phyloP scores from a whole-genome alignment of 2,797 vertebrate species.

The Rhynchotus rufescens region DNA sequence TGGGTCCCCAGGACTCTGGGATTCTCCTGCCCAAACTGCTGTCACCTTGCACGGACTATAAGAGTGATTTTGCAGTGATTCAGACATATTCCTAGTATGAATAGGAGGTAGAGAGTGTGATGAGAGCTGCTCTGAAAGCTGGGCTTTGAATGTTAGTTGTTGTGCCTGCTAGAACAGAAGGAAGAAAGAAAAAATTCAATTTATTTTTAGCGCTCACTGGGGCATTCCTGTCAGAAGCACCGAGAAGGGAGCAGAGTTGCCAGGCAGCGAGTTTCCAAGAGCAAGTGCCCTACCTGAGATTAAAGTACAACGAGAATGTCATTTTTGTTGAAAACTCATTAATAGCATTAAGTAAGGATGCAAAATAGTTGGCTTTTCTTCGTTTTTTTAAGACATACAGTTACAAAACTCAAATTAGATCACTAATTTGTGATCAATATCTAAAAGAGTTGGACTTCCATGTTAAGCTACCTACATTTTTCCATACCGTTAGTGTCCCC shows the following conservation, averaged over 20 bases:
- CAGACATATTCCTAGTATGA: not conserved
- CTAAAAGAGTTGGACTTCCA: not conserved
- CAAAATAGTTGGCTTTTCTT: not conserved
- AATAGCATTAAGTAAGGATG: not conserved
- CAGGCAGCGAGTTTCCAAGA: not conserved
- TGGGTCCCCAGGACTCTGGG: not conserved
- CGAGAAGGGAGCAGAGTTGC: not conserved
- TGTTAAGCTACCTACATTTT: not conserved
- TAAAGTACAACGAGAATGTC: not conserved
- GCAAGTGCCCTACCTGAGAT: not conserved
- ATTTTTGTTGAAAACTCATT: not conserved
- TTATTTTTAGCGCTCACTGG: not conserved
- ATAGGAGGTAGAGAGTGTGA: not conserved
- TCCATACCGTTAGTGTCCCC: not conserved
- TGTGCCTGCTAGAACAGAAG: not conserved
- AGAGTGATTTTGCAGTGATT: not conserved
- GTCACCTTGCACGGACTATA: not conserved
- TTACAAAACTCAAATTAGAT: not conserved
- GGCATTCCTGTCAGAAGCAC: not conserved
- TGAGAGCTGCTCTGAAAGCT: not conserved
- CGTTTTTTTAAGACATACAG: not conserved
- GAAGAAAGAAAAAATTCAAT: too few relatives aligned
- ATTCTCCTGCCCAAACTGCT: not conserved
- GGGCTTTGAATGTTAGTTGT: not conserved
- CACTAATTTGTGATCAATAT: not conserved